phyloP scores from a whole-genome alignment of 2,888 invertebrate species.

The Apamea epomidion region DNA sequence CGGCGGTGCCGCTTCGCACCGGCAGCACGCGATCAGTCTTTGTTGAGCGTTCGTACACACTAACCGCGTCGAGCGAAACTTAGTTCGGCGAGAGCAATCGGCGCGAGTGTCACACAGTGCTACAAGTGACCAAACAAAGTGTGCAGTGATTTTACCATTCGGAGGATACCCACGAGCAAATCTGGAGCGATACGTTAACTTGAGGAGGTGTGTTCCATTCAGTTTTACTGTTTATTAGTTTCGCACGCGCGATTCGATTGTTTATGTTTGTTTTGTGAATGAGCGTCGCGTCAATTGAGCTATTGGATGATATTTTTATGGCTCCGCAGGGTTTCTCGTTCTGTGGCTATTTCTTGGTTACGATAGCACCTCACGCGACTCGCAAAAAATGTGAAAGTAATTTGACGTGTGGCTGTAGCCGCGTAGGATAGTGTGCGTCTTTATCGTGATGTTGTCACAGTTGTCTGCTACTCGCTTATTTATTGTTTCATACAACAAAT shows the following conservation, averaged over 20 bases:
- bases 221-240: constrained; percentile 56
- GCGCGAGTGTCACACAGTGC: constrained; percentile 79
- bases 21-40: constrained; percentile 76
- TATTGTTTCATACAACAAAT: constrained; percentile 55
- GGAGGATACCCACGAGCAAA: constrained; percentile 80
- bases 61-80: constrained; percentile 66
- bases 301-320: constrained; percentile 67
- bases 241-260: constrained; percentile 46
- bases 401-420: constrained; percentile 63
- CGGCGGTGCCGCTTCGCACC: constrained; percentile 69
- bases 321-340: constrained; percentile 53
- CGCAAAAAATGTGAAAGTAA: constrained; percentile 83
- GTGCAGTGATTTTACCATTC: constrained; percentile 73
- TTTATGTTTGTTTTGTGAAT: constrained; percentile 77
- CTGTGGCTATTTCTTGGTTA: constrained; percentile 47
- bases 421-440: constrained; percentile 61
- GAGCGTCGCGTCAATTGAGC: constrained; percentile 68
- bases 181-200: constrained; percentile 83
- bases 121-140: constrained; percentile 75
- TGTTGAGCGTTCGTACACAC: constrained; percentile 69
- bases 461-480: constrained; percentile 68
- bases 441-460: constrained; percentile 75
- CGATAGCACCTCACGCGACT: constrained; percentile 62
- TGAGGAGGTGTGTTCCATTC: constrained; percentile 78
- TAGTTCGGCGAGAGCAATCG: constrained; percentile 70